Conservation (phyloP, 2,888 invertebrate species). For the Eupithecia subfuscata region DNA sequence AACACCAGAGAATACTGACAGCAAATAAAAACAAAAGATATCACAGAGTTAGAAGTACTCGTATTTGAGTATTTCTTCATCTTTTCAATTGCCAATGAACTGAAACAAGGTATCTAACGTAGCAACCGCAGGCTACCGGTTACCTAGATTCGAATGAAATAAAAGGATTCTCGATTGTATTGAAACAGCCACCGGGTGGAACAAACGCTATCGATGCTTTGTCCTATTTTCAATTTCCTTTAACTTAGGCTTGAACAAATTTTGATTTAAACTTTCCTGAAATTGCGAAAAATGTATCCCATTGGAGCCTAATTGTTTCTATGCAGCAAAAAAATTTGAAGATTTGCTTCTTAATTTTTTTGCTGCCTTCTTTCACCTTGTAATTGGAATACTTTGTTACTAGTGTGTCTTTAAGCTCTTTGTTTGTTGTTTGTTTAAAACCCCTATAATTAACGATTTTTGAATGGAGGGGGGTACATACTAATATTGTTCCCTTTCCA, state of each 20-base stretch:
- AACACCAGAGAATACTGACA: too few relatives aligned
- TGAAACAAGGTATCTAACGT: constrained; percentile 32
- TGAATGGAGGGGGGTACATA: too few relatives aligned
- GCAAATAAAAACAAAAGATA: neutral
- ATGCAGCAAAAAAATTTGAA: neutral
- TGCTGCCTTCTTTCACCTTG: neutral
- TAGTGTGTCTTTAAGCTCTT: neutral
- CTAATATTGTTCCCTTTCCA: too few relatives aligned
- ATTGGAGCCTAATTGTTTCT: neutral
- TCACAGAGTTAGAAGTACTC: too few relatives aligned
- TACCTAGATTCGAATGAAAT: constrained; percentile 45
- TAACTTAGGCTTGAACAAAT: constrained; percentile 20
- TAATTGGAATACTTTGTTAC: neutral
- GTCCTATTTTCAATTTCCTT: constrained; percentile 45
- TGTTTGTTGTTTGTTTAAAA: too few relatives aligned
- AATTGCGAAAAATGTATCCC: constrained; percentile 1
- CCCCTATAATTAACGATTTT: too few relatives aligned
- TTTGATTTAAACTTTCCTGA: constrained; percentile 23
- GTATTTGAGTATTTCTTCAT: neutral
- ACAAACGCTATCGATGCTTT: constrained; percentile 46
- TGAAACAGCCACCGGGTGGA: constrained; percentile 40
- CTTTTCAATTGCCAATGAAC: constrained; percentile 28
- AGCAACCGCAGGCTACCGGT: constrained; percentile 32
- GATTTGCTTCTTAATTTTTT: neutral
- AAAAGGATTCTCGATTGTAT: constrained; percentile 43